phyloP scores from a whole-genome alignment of 2,113 vertebrate species.

The Typhlomys cinereus region DNA sequence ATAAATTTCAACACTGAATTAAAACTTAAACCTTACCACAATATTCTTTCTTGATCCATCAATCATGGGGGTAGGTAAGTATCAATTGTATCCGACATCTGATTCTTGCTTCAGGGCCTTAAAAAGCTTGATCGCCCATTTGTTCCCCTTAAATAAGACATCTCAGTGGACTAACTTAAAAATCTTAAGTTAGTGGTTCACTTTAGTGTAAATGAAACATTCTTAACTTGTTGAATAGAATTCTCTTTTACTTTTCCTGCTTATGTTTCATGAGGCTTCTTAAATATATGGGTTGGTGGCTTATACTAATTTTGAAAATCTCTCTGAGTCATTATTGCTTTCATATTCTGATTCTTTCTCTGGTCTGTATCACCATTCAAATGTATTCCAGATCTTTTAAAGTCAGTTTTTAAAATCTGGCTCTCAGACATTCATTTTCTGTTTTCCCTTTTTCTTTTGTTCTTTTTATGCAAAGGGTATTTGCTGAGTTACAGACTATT shows the following conservation, averaged over 20 bases:
- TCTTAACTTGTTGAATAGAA: neutral
- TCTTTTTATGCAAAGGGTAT: neutral
- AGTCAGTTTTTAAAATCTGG: neutral
- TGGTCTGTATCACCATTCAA: neutral
- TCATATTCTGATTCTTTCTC: neutral
- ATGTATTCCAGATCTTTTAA: neutral
- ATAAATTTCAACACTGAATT: too few species aligned
- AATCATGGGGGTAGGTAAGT: too few species aligned
- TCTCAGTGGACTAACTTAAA: too few species aligned
- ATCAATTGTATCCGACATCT: too few species aligned
- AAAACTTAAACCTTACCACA: too few species aligned
- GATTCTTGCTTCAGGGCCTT: too few species aligned
- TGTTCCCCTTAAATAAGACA: too few species aligned
- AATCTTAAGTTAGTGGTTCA: neutral
- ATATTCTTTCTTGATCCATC: too few species aligned
- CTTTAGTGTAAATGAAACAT: constrained; percentile 8
- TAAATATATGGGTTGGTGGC: constrained; percentile 1
- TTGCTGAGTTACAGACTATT: neutral
- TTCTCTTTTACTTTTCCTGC: constrained; percentile 20
- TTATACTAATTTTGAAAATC: constrained; percentile 11
- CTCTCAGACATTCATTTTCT: neutral
- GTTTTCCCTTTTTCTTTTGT: neutral
- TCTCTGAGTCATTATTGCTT: neutral
- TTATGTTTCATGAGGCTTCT: neutral
- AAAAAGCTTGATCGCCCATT: too few species aligned